Base-by-base conservation (phyloP, 2,797 vertebrate genomes). In the Darevskia mixta region DNA sequence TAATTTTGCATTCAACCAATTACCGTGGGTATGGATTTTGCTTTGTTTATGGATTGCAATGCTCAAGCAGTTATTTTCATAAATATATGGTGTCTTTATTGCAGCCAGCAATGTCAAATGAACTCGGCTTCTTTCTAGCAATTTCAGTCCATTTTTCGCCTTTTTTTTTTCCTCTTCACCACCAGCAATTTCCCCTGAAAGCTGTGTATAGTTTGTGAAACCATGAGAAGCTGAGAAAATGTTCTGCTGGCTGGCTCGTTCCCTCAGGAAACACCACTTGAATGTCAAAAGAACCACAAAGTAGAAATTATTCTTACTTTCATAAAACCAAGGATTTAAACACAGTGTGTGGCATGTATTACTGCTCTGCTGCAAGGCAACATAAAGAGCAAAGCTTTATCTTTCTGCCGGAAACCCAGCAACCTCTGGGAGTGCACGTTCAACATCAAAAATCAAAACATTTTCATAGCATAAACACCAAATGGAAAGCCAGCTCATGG, bases 381-480 rank as follows among this genome's bases (percentile, higher is more conserved):
- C 87, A 87, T 93, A 94, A 94, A 94, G 69, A 92, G 92, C 86
- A 85, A 92, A 92, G 90, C 81, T 96, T 96, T 95, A 90, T 93
- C 91, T 96, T 94, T 91, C 90, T 89, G 43, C 69, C 86, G 91
- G 90, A 92, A 95, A 92, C 78, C 72, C 45, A 55, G 61, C 69
- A 92, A 92, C 86, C 32, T 91, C 77, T 92, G 87, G 66, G 82
- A 92, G 38, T 91, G 73, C 66, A 89, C 32, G 32, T 90, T 92
- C 88, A 95, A 94, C 96, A 95, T 92, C 87, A 96, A 94, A 94
- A 96, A 94, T 95, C 92, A 91, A 95, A 96, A 95, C 83, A 32
- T 85, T 94, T 95, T 87, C 75, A 79, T 84, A 90, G 84, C 2
- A 18, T 77, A 93, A 82, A 93, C 88, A 92, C 75, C 88, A 95